Evolutionary conservation across 2,113 vertebrate genomes (phyloP), one percentile per base, ranked within the genome.

Genomic region (Gymnorhina tibicen): DNA sequence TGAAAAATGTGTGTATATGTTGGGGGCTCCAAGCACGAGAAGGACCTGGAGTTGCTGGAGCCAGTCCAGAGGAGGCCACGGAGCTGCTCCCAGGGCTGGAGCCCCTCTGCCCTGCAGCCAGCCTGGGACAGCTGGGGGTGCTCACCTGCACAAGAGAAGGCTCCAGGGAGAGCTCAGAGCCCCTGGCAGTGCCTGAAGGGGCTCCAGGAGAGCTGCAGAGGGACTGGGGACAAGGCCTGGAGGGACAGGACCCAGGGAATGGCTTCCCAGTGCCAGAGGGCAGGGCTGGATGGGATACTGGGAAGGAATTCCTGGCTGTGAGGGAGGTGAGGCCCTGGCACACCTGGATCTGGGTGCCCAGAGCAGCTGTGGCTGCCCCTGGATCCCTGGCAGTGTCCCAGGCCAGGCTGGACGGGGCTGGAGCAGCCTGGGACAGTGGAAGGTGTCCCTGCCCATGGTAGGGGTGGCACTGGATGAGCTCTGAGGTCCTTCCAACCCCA

Each of bases 1-100:
- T 0, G 2, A 52, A 52, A 74, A 28, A 64, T 14, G 4, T 50
- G 4, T 16, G 15, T 16, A 2, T 28, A 16, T 44, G 10, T 3
- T 35, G 27, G 10, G 44, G 18, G 12, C 32, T 66, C 12, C 18
- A 32, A 14, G 20, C 30, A 24, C 13, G 7, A 53, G 27, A 32
- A 49, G 21, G 49, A 27, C 1, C 0, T 49, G 49, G n/a, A 62
- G 47, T 47, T 79, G 30, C 56, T 47, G 41, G 1, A 63, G 84
- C 13, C 33, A 39, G 33, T 0, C 3, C 64, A 87, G 47, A 69
- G 55, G 85, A 77, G 53, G 46, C 13, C 84, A 19, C 6, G 5
- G 12, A 87, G 73, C 0, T 60, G 55, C 73, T 87, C 1, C 58
- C 37, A 77, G 73, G 72, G 37, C 84, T 86, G 84, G 53, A 77